Conservation (phyloP, 2,797 vertebrate species). For the Brotula barbata region DNA sequence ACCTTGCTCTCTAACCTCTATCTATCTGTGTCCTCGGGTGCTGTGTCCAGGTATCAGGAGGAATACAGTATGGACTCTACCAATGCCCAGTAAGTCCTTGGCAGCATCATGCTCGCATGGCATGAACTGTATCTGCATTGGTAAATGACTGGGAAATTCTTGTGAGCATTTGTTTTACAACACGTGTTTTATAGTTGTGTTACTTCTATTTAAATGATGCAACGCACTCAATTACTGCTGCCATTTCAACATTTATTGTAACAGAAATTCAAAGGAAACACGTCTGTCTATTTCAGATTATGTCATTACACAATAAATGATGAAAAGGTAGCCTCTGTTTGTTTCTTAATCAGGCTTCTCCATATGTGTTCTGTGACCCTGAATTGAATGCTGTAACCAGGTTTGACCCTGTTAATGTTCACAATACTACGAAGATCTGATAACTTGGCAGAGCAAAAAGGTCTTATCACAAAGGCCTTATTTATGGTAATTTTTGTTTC, state of each 20-base stretch:
- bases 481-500: too few species aligned
- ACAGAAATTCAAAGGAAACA: constrained; percentile 18
- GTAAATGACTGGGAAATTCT: constrained; percentile 19
- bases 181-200: constrained; percentile 5
- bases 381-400: constrained; percentile 41
- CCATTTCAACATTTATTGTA: constrained; percentile 68
- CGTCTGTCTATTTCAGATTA: not conserved
- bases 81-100: constrained; percentile 83
- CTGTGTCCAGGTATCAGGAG: constrained; percentile 81
- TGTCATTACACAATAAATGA: constrained; percentile 48
- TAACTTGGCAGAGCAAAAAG: too few species aligned
- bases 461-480: too few species aligned
- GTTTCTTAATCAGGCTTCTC: not conserved
- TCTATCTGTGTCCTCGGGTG: constrained; percentile 74
- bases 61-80: constrained; percentile 87
- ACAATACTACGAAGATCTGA: not conserved
- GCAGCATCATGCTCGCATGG: constrained; percentile 77
- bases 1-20: constrained; percentile 53
- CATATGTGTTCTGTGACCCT: constrained; percentile 29
- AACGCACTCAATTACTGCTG: constrained; percentile 31
- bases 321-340: constrained; percentile 64
- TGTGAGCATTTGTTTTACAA: constrained; percentile 18
- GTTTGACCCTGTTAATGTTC: constrained; percentile 24
- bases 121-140: constrained; percentile 66
- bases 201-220: not conserved